A percentile compares a stretch with the other conserved stretches of the same genome.
These are phyloP conservation scores for Lipotes vexillifer DNA, from an alignment of 2,113 vertebrate species.

Conservation along the genomic window DNA sequence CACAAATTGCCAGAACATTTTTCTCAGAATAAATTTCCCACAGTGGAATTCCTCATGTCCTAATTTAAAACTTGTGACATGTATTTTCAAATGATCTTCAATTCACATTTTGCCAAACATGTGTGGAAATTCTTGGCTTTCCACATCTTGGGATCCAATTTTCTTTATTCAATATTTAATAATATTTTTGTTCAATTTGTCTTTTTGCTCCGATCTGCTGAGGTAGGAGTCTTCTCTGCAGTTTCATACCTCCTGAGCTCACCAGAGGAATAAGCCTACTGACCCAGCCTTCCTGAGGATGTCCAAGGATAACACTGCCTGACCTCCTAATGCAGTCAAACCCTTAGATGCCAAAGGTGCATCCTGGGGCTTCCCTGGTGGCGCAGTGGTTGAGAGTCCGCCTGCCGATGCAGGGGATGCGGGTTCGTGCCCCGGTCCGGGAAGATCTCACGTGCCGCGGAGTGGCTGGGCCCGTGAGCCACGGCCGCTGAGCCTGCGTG, in stretches of 20 bases:
- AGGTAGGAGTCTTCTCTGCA: too few species aligned
- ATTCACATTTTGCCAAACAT: neutral
- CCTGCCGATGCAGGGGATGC: too few species aligned
- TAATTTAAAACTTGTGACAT: neutral
- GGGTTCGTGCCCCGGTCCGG: too few species aligned
- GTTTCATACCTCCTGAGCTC: accelerated
- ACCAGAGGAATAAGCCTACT: accelerated
- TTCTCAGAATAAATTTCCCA: neutral
- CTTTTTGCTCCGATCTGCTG: neutral
- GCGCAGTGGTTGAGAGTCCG: too few species aligned
- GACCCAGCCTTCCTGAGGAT: neutral
- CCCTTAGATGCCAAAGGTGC: accelerated
- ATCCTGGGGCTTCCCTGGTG: too few species aligned
- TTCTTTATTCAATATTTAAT: neutral
- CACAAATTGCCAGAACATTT: neutral
- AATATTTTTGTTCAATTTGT: neutral
- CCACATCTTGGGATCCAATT: neutral
- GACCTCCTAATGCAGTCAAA: too few species aligned
- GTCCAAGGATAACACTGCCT: neutral
- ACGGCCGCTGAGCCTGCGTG: too few species aligned
- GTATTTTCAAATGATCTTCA: neutral
- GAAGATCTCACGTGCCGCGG: too few species aligned
- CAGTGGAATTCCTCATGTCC: neutral
- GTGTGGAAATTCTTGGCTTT: neutral
- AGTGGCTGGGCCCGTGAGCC: too few species aligned